Evolutionary conservation across 2,888 invertebrate genomes (phyloP).

Genomic region (Trypoxylon attenuatum): DNA sequence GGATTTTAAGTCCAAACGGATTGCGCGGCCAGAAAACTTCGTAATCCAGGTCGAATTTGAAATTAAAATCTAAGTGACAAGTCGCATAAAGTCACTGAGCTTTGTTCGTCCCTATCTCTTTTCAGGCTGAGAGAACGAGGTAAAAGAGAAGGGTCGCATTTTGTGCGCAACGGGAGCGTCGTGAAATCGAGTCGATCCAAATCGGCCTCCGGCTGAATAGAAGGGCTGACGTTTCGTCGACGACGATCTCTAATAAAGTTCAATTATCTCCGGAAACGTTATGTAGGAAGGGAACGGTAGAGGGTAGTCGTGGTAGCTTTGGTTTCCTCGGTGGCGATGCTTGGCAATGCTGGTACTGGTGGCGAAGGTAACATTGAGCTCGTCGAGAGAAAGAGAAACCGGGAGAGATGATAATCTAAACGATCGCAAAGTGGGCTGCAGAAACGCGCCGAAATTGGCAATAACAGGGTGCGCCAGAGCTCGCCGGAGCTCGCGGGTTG

Average conservation of each 20-base stretch:
- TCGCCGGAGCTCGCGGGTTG: slow-evolving; percentile 17
- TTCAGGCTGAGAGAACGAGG: slow-evolving; percentile 1
- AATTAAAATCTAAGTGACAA: not conserved
- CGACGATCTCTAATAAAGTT: slow-evolving; percentile 60
- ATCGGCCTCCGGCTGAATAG: slow-evolving; percentile 32
- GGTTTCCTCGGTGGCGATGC: slow-evolving; percentile 8
- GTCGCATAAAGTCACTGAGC: not conserved
- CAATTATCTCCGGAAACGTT: slow-evolving; percentile 60
- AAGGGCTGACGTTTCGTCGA: slow-evolving; percentile 41
- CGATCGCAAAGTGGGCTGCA: slow-evolving; percentile 71
- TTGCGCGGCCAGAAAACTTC: too few relatives aligned
- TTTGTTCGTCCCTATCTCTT: slow-evolving; percentile 5
- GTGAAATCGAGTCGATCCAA: slow-evolving; percentile 40
- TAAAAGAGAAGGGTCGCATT: slow-evolving; percentile 6
- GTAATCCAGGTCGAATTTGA: not conserved
- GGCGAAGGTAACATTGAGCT: slow-evolving; percentile 5
- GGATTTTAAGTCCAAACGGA: too few relatives aligned
- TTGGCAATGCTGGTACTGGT: slow-evolving; percentile 1
- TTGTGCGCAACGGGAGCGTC: slow-evolving; percentile 32
- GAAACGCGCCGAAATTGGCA: slow-evolving; percentile 71
- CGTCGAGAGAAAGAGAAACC: slow-evolving; percentile 57
- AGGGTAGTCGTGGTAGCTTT: slow-evolving; percentile 1
- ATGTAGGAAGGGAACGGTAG: slow-evolving; percentile 29
- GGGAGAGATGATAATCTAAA: slow-evolving; percentile 71
- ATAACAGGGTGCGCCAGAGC: slow-evolving; percentile 64